Conservation (phyloP, 2,888 invertebrate species). For the Rutpela maculata region DNA sequence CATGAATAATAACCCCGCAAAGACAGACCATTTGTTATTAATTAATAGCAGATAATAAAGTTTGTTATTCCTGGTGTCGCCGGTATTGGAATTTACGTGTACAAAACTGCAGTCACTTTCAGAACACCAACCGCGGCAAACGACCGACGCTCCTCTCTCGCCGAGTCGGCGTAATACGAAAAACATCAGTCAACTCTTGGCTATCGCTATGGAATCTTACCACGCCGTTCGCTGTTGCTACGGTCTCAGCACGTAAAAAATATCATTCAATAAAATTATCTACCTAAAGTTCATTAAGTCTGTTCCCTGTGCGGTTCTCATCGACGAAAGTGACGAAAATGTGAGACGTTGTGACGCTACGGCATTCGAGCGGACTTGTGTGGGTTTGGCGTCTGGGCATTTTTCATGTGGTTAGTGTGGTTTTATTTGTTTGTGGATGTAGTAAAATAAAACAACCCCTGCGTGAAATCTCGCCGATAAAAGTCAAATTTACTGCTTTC, state of each 20-base stretch:
- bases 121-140: constrained; percentile 36
- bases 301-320: constrained; percentile 11
- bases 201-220: constrained; percentile 44
- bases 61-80: constrained; percentile 17
- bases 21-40: not conserved
- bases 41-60: not conserved
- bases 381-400: not conserved
- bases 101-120: constrained; percentile 33
- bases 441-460: constrained; percentile 18
- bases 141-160: constrained; percentile 49
- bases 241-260: constrained; percentile 45
- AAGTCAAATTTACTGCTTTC: constrained; percentile 11
- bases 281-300: not conserved
- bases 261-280: not conserved
- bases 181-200: constrained; percentile 57
- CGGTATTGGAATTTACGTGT: constrained; percentile 36
- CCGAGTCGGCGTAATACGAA: constrained; percentile 44
- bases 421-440: constrained; percentile 12
- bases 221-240: constrained; percentile 45
- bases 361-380: not conserved
- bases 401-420: constrained; percentile 28
- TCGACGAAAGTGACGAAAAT: constrained; percentile 16
- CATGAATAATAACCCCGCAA: no score
- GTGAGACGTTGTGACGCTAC: constrained; percentile 15
- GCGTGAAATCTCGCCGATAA: constrained; percentile 24